phyloP scores from a whole-genome alignment of 2,797 vertebrate genomes.

The Lagorchestes hirsutus region DNA sequence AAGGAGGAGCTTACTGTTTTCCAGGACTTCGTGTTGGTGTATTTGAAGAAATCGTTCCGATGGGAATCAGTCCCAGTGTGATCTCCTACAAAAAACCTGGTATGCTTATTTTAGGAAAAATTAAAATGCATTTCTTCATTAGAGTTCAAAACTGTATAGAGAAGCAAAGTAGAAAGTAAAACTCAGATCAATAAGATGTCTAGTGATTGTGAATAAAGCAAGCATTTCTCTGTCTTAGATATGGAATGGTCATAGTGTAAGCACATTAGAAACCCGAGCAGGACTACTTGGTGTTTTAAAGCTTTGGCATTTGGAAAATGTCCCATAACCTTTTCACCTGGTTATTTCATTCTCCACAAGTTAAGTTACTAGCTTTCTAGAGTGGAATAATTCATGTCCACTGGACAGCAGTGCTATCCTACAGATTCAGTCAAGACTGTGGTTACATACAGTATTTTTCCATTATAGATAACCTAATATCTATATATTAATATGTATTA shows the following conservation, averaged over 20 bases:
- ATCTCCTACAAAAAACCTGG: constrained; percentile 94
- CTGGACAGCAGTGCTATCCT: not conserved
- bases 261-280: not conserved
- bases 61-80: constrained; percentile 93
- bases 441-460: not conserved
- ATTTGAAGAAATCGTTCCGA: constrained; percentile 96
- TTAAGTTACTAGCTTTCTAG: not conserved
- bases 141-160: not conserved
- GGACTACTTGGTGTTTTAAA: constrained; percentile 14
- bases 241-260: not conserved
- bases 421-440: not conserved
- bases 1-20: constrained; percentile 94
- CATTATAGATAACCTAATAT: not conserved
- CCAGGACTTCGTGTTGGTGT: constrained; percentile 93
- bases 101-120: constrained; percentile 80
- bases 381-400: not conserved
- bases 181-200: not conserved
- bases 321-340: not conserved
- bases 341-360: not conserved
- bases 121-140: constrained; percentile 19
- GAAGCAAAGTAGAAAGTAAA: constrained; percentile 44
- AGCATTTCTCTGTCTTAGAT: not conserved
- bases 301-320: constrained; percentile 1
- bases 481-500: not conserved
- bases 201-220: not conserved